These are phyloP conservation scores for Ammospiza maritima DNA, from an alignment of 2,797 vertebrate genomes.

Conservation along the genomic window DNA sequence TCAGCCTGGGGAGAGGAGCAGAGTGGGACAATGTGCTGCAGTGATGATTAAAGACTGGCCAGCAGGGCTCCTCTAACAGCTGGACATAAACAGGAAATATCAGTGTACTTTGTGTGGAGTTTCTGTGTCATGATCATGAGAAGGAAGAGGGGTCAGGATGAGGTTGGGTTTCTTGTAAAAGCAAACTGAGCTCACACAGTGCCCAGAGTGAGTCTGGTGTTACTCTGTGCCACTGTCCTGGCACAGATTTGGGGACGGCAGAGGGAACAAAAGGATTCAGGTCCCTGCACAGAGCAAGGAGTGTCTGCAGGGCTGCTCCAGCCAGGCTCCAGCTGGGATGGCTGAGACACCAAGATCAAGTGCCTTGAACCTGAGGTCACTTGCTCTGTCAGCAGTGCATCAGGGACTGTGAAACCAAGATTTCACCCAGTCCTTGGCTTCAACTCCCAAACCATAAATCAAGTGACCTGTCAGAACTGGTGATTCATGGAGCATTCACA, in stretches of 20 bases:
- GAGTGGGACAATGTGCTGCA: accelerated
- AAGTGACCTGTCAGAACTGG: conserved; percentile 38
- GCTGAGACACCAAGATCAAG: conserved; percentile 26
- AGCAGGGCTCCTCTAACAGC: not conserved
- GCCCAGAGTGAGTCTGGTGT: not conserved
- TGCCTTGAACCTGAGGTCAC: conserved; percentile 47
- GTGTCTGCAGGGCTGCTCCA: not conserved
- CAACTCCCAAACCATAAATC: conserved; percentile 28
- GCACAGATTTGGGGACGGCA: not conserved
- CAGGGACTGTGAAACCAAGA: conserved; percentile 47
- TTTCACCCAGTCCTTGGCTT: conserved; percentile 46
- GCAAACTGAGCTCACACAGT: accelerated
- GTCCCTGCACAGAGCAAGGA: not conserved
- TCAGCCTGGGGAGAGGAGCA: not conserved
- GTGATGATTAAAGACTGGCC: not conserved
- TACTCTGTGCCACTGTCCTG: not conserved
- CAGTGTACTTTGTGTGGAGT: not conserved
- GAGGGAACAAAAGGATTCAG: not conserved
- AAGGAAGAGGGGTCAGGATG: not conserved
- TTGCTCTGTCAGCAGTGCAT: conserved; percentile 52
- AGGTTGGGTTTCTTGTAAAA: not conserved
- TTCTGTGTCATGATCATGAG: not conserved
- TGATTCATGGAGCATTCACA: conserved; percentile 42
- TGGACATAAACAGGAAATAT: not conserved
- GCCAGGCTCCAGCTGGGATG: conserved; percentile 35